A percentile compares a stretch with the other conserved stretches of the same genome.
phyloP scores from a whole-genome alignment of 2,113 vertebrate species.

The Amazona guildingii region DNA sequence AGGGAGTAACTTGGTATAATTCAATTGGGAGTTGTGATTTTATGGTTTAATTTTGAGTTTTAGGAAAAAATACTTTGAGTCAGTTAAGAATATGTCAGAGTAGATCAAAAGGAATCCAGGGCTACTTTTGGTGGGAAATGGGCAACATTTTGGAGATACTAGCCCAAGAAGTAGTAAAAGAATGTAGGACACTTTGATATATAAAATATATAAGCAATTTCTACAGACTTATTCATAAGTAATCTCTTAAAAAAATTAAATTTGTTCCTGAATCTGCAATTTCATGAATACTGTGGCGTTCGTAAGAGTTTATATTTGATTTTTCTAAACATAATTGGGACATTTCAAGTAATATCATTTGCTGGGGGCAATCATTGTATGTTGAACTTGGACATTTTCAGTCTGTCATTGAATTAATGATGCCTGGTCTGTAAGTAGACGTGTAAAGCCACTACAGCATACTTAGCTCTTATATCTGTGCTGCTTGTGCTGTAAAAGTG shows the following conservation, averaged over 20 bases:
- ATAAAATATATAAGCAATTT: not conserved
- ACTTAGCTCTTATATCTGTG: not conserved
- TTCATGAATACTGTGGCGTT: not conserved
- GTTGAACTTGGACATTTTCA: not conserved
- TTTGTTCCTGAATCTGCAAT: not conserved
- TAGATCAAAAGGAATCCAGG: not conserved
- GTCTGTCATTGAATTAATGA: not conserved
- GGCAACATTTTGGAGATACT: not conserved
- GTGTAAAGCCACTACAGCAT: not conserved
- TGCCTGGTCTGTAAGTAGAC: not conserved
- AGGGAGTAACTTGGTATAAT: not conserved
- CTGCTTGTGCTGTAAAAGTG: not conserved
- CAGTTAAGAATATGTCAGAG: not conserved
- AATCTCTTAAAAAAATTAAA: not conserved
- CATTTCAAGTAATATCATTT: not conserved
- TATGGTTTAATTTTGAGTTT: conserved; percentile 37
- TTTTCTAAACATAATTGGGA: not conserved
- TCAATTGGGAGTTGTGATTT: conserved; percentile 18
- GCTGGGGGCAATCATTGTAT: not conserved
- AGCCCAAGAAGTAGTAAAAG: not conserved
- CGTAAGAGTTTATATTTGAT: not conserved
- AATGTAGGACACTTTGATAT: not conserved
- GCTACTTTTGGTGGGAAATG: not conserved
- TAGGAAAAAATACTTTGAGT: not conserved
- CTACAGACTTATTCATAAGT: not conserved